These are phyloP conservation scores for Pogonophryne albipinna DNA, from an alignment of 2,797 vertebrate species.

Conservation along the genomic window DNA sequence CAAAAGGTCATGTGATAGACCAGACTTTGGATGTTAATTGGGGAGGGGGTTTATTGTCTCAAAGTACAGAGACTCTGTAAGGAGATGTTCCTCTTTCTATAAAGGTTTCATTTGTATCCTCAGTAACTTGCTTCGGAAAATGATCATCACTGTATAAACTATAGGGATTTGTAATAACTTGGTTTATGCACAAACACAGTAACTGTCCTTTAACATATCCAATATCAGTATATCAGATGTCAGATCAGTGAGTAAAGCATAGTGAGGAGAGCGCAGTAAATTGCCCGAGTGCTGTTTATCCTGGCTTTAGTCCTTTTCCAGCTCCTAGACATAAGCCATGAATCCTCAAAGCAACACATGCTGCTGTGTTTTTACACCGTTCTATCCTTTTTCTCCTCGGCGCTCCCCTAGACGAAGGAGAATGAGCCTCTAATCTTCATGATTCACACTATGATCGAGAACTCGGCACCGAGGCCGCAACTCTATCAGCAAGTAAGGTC, in stretches of 20 bases:
- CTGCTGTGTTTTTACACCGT: conserved; percentile 88
- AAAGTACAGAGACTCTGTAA: background rate
- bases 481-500: conserved; percentile 99
- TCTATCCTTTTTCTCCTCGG: conserved; percentile 81
- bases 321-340: conserved; percentile 3
- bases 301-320: background rate
- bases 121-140: background rate
- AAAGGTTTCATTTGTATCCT: background rate
- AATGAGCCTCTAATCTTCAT: conserved; percentile 99
- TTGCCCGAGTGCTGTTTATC: background rate
- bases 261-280: background rate
- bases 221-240: background rate
- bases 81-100: background rate
- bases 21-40: background rate
- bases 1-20: conserved; percentile 16
- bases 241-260: background rate
- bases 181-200: background rate
- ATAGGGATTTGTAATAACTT: background rate
- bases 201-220: background rate
- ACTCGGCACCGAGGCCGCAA: conserved; percentile 98
- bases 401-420: conserved; percentile 95
- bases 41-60: background rate
- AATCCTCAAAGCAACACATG: conserved; percentile 30
- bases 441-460: conserved; percentile 99
- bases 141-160: background rate